phyloP scores from a whole-genome alignment of 2,797 vertebrate species.

The Pantherophis alleghaniensis region DNA sequence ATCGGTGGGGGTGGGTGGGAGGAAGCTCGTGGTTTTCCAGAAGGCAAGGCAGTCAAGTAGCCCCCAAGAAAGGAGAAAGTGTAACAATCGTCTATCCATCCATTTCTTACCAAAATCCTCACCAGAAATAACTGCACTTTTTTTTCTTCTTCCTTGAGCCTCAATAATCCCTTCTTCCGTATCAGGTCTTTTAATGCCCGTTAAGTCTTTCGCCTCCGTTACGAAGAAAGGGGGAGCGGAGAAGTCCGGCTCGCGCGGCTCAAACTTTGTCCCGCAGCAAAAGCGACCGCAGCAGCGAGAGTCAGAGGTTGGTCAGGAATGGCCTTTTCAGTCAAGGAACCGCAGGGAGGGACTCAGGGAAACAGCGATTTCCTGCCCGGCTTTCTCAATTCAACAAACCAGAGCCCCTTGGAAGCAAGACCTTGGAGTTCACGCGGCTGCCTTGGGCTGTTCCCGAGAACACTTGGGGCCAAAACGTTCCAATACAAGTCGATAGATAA shows the following conservation, averaged over 20 bases:
- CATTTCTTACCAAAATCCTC: slow-evolving; percentile 2
- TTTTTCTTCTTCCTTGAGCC: fast-evolving
- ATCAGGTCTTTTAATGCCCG: background rate
- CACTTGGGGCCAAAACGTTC: background rate
- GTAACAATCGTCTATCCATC: background rate
- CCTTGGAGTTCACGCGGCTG: background rate
- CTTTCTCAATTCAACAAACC: background rate
- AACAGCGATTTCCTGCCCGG: slow-evolving; percentile 67
- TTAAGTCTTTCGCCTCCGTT: background rate
- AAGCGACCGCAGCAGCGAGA: background rate
- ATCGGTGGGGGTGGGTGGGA: fast-evolving
- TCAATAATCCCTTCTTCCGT: background rate
- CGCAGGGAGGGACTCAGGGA: slow-evolving; percentile 69
- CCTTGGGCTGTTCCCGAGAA: background rate
- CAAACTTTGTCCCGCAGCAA: background rate
- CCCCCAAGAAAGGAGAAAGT: background rate
- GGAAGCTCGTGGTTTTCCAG: background rate
- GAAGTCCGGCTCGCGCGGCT: background rate
- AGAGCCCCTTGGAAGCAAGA: background rate
- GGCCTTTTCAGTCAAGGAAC: slow-evolving; percentile 66
- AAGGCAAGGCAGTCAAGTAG: background rate
- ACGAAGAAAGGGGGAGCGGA: background rate
- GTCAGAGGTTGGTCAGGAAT: slow-evolving; percentile 37
- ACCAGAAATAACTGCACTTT: background rate
- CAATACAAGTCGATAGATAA: background rate